These are phyloP conservation scores for Microplitis manilae DNA, from an alignment of 2,888 invertebrate species.

Conservation along the genomic window DNA sequence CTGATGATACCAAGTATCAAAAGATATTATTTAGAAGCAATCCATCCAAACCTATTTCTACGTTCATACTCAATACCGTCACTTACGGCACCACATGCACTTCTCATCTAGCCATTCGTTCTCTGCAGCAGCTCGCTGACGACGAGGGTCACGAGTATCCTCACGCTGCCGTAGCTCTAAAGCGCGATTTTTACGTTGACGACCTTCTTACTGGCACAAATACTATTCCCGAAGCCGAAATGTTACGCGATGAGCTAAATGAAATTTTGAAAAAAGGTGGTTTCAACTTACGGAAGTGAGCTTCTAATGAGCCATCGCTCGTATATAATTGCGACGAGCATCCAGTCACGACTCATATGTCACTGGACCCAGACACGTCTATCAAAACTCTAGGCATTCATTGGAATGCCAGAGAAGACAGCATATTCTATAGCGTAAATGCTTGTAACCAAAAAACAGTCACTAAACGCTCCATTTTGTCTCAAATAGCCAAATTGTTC, in stretches of 20 bases:
- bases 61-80: slow-evolving; percentile 40
- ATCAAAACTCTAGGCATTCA: slow-evolving; percentile 40
- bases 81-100: slow-evolving; percentile 44
- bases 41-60: not conserved
- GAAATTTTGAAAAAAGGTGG: too few species aligned
- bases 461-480: slow-evolving; percentile 38
- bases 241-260: too few species aligned
- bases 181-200: too few species aligned
- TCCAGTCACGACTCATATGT: slow-evolving; percentile 3
- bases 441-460: not conserved
- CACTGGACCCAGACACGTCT: not conserved
- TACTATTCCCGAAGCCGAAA: too few species aligned
- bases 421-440: slow-evolving; percentile 39
- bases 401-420: slow-evolving; percentile 41
- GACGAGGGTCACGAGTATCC: too few species aligned
- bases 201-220: too few species aligned
- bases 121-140: too few species aligned
- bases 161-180: too few species aligned
- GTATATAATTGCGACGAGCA: not conserved
- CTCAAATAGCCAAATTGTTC: slow-evolving; percentile 20
- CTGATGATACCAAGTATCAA: slow-evolving; percentile 47
- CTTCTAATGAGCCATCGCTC: too few species aligned
- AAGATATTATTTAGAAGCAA: slow-evolving; percentile 45
- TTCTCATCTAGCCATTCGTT: slow-evolving; percentile 51
- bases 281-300: too few species aligned